Percentiles rank a stretch among this genome's conserved stretches.
Conservation (phyloP, 2,888 invertebrate species). For the Eucriotettix oculatus region DNA sequence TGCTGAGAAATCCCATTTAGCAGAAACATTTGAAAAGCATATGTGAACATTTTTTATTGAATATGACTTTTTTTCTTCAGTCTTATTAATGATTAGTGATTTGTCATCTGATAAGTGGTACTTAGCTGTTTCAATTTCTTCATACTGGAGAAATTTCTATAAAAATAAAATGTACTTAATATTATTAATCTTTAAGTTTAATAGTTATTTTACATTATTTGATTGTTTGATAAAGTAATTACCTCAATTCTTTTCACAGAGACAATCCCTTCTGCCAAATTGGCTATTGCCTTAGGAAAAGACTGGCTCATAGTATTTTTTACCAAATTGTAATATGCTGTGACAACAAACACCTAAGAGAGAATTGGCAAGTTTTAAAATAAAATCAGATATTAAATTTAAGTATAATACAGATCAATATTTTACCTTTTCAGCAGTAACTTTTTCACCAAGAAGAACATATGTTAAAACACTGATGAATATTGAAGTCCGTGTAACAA, state of each 20-base stretch:
- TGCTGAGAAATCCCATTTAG: constrained; percentile 15
- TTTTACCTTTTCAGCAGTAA: too few species aligned
- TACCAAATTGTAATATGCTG: background rate
- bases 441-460: too few species aligned
- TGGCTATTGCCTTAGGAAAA: background rate
- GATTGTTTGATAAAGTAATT: background rate
- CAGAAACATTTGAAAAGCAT: constrained; percentile 6
- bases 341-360: background rate
- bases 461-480: too few species aligned
- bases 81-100: background rate
- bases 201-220: background rate
- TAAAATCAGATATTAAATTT: too few species aligned
- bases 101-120: background rate
- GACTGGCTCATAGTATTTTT: background rate
- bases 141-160: constrained; percentile 3
- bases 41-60: background rate
- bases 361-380: too few species aligned
- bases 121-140: background rate
- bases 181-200: background rate
- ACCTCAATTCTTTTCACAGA: background rate
- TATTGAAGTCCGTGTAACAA: too few species aligned
- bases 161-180: background rate
- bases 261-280: background rate
- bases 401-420: too few species aligned
- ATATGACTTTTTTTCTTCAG: background rate